Percentiles rank a stretch among this genome's conserved stretches.
These are phyloP conservation scores for Elysia crispata DNA, from an alignment of 2,888 invertebrate genomes.

Conservation along the genomic window DNA sequence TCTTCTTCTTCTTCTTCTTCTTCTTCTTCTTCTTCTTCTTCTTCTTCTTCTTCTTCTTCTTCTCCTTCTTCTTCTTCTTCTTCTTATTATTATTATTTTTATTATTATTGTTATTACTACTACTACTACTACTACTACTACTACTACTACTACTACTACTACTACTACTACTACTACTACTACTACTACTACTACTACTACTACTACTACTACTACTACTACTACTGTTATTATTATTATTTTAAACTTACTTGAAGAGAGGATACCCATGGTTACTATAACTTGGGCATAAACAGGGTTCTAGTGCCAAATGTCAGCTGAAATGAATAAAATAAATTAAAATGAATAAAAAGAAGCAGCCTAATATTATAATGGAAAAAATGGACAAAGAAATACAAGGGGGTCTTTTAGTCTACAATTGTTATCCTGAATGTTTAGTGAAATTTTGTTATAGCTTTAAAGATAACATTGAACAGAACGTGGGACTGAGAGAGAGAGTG, in stretches of 20 bases:
- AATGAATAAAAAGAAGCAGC: no score
- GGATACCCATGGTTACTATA: no score
- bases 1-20: slow-evolving; percentile 7
- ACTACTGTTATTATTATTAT: slow-evolving; percentile 13
- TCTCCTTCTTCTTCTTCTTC: no score
- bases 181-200: slow-evolving; percentile 38
- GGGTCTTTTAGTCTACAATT: no score
- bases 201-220: slow-evolving; percentile 33
- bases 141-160: slow-evolving; percentile 37
- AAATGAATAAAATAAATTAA: no score
- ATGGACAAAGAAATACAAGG: not conserved
- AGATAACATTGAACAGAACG: not conserved
- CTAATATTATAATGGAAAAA: not conserved
- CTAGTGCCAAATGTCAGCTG: no score
- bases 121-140: slow-evolving; percentile 20
- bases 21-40: slow-evolving; percentile 11
- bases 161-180: slow-evolving; percentile 33
- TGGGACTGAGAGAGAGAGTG: slow-evolving; percentile 16
- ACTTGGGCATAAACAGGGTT: no score
- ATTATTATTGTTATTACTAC: no score
- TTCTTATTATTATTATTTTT: no score
- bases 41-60: not conserved
- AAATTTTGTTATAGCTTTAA: no score
- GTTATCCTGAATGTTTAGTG: no score
- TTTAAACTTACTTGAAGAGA: no score